phyloP scores from a whole-genome alignment of 2,113 vertebrate genomes.

The Bambusicola thoracicus region DNA sequence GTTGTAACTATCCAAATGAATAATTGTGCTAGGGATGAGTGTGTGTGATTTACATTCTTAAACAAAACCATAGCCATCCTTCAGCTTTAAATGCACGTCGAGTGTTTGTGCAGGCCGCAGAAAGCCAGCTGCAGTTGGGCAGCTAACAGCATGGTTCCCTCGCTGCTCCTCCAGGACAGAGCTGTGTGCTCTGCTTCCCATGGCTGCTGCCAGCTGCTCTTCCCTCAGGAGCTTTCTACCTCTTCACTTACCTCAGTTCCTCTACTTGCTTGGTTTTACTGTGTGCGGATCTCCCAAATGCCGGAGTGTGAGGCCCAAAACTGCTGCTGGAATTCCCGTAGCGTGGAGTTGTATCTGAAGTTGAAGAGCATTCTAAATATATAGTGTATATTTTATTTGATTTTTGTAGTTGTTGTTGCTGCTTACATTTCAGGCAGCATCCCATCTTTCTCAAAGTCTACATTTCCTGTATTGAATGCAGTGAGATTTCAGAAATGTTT shows the following conservation, averaged over 20 bases:
- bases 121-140: background rate
- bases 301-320: background rate
- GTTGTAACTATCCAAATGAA: background rate
- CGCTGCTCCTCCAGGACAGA: background rate
- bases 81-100: background rate
- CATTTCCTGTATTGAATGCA: background rate
- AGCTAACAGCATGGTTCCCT: background rate
- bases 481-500: background rate
- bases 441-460: background rate
- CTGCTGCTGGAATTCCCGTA: background rate
- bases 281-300: background rate
- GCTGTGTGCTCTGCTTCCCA: background rate
- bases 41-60: background rate
- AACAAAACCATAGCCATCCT: background rate
- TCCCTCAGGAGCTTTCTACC: background rate
- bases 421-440: background rate
- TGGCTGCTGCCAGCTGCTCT: background rate
- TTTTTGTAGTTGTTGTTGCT: accelerated
- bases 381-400: background rate
- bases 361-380: background rate
- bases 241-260: background rate
- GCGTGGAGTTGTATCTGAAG: background rate
- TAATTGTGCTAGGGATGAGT: background rate
- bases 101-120: background rate
- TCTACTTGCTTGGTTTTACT: background rate